Base-by-base conservation (phyloP, 2,113 vertebrate genomes). In the Herpailurus yagouaroundi region DNA sequence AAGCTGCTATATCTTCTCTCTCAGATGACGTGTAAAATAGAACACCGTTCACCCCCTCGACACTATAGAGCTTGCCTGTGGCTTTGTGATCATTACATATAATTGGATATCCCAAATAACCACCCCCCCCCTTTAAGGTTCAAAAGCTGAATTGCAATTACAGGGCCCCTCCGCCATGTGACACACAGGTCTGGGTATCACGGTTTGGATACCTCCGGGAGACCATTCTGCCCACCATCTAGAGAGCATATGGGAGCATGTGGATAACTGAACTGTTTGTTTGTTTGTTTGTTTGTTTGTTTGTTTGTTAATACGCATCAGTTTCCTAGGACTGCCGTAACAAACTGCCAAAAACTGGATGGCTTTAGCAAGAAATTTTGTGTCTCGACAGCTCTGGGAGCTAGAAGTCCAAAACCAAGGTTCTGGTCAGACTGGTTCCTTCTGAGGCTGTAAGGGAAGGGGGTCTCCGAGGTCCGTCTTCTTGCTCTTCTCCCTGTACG, bases 151-250 rank as follows among this genome's bases (percentile, higher is more conserved):
- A 41, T 7, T 45, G 11, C 29, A 64, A 57, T 18, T 66, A 19
- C 45, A 13, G 48, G 63, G 25, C 66, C 27, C 64, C 64, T 71
- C 13, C 50, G 19, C 38, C 74, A 18, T 0, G 0, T 41, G 36
- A 31, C 21, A 14, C 0, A 6, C 18, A 10, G 55, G 27, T 31
- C 84, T 45, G 11, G 7, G 11, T 1, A 5, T 38, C 21, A n/a
- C 12, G 7, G 1, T 7, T 25, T 41, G 23, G 23, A 85, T 4
- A 29, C 13, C 16, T 45, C n/a, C n/a, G 84, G 36, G 25, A 80
- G 16, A 16, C 31, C 52, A 48, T 63, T 57, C 50, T 71, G 41
- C 36, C 27, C 25, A 66, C 16, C 29, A 36, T 14, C n/a, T n/a
- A 19, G 14, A 38, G 0, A 83, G 25, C 9, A 41, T 50, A 4